These are phyloP conservation scores for Caenorhabditis angaria DNA, from an alignment of 2,888 invertebrate species.

Conservation along the genomic window DNA sequence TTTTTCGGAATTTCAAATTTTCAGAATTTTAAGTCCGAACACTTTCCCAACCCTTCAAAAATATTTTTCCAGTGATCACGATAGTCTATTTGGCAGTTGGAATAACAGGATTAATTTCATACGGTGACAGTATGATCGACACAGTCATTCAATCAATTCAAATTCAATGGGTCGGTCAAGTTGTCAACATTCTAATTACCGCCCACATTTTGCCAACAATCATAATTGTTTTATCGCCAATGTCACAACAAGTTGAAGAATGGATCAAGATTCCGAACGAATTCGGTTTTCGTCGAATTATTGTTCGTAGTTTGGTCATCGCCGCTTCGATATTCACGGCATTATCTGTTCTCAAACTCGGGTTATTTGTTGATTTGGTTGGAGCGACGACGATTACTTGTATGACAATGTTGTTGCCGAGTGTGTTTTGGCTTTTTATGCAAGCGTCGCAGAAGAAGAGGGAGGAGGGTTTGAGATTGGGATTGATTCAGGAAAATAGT, in stretches of 20 bases:
- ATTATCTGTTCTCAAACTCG: constrained; percentile 51
- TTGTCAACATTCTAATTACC: constrained; percentile 55
- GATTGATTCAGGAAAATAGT: constrained; percentile 21
- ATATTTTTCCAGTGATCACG: constrained; percentile 38
- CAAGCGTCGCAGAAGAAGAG: constrained; percentile 48
- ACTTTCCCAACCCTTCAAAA: too few species aligned
- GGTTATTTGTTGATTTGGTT: constrained; percentile 52
- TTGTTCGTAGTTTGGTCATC: constrained; percentile 45
- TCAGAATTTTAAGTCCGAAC: too few species aligned
- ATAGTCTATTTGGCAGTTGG: constrained; percentile 52
- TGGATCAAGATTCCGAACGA: constrained; percentile 49
- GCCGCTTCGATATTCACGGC: constrained; percentile 41
- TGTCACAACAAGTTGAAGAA: constrained; percentile 54
- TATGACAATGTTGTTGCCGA: constrained; percentile 57
- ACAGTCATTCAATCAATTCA: constrained; percentile 54
- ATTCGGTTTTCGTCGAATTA: constrained; percentile 49
- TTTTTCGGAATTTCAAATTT: too few species aligned
- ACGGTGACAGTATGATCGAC: constrained; percentile 53
- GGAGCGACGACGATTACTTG: constrained; percentile 58
- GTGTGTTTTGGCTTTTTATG: constrained; percentile 56
- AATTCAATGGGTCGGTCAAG: constrained; percentile 47
- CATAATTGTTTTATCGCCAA: constrained; percentile 50
- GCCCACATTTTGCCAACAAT: constrained; percentile 49
- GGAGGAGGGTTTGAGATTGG: constrained; percentile 23
- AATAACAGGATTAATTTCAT: constrained; percentile 44